phyloP scores from a whole-genome alignment of 2,797 vertebrate genomes.

The Danionella dracula region DNA sequence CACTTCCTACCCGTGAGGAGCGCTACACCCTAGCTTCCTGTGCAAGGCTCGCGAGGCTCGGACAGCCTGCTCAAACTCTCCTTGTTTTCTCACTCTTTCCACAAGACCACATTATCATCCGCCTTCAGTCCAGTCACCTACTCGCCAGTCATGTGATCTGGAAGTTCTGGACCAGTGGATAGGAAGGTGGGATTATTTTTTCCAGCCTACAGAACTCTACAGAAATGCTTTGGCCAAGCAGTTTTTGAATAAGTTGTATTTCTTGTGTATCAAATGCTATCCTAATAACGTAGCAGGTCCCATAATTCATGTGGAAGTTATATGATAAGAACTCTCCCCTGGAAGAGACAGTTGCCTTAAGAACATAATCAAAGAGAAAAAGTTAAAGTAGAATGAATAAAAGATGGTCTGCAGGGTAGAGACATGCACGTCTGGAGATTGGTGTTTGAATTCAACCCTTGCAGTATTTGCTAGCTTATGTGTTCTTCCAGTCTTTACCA shows the following conservation, averaged over 20 bases:
- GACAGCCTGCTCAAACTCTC: neutral
- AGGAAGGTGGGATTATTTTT: conserved; percentile 32
- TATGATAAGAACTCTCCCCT: neutral
- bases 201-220: conserved; percentile 1
- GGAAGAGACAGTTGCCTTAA: neutral
- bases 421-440: no score
- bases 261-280: neutral
- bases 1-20: conserved; percentile 62
- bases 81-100: conserved; percentile 8
- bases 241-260: neutral
- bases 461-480: no score
- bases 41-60: conserved; percentile 5
- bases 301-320: neutral
- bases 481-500: no score
- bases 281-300: neutral
- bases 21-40: conserved; percentile 45
- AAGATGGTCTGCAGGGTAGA: no score
- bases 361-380: neutral
- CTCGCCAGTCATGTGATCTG: conserved; percentile 37
- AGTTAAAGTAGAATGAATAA: no score
- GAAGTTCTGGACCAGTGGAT: conserved; percentile 26
- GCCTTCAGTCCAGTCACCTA: conserved; percentile 32
- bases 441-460: no score
- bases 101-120: conserved; percentile 14
- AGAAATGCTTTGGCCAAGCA: neutral